Conservation (phyloP, 1,140 invertebrate genomes). For the Zaprionus kolodkinae region DNA sequence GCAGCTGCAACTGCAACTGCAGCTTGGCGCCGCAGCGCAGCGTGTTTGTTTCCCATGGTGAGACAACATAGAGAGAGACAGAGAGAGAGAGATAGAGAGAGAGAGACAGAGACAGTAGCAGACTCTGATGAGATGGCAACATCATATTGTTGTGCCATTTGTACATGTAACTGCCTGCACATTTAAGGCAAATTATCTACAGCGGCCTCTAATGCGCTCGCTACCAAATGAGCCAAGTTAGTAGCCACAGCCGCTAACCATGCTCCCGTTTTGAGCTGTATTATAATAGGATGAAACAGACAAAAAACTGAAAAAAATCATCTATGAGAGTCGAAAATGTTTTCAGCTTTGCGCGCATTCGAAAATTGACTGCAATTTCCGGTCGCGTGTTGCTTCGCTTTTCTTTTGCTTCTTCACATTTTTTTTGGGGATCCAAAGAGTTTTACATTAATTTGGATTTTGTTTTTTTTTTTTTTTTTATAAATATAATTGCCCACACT, state of each 20-base stretch:
- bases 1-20: neutral
- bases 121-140: constrained; percentile 16
- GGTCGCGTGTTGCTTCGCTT: constrained; percentile 69
- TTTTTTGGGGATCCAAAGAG: constrained; percentile 24
- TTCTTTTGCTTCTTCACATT: constrained; percentile 13
- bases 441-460: constrained; percentile 69
- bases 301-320: constrained; percentile 42
- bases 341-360: constrained; percentile 37
- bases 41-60: constrained; percentile 42
- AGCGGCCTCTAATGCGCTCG: neutral
- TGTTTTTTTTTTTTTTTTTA: too few species aligned
- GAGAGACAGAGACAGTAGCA: neutral
- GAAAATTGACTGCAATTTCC: constrained; percentile 78
- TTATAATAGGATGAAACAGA: constrained; percentile 33
- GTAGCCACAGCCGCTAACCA: constrained; percentile 23
- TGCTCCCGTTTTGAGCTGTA: constrained; percentile 35
- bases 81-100: neutral
- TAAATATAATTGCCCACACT: constrained; percentile 63
- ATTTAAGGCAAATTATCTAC: constrained; percentile 72
- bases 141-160: constrained; percentile 54
- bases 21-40: constrained; percentile 18
- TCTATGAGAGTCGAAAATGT: constrained; percentile 37
- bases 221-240: constrained; percentile 31
- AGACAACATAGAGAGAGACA: neutral
- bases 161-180: constrained; percentile 47